Evolutionary conservation across 1,140 invertebrate species (phyloP).

Genomic region (Macrobrachium rosenbergii): DNA sequence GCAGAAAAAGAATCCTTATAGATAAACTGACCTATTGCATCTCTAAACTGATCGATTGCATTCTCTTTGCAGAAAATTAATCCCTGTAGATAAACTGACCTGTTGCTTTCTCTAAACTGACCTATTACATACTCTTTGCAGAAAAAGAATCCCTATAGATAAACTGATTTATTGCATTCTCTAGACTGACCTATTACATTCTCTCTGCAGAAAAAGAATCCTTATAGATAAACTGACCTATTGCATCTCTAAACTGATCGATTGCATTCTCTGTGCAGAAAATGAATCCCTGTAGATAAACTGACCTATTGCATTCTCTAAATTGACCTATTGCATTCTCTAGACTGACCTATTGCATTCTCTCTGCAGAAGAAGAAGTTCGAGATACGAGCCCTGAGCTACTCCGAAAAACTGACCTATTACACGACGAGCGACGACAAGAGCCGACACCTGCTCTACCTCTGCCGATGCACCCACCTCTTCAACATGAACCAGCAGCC

Average conservation of each 20-base stretch:
- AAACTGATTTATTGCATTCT: background rate
- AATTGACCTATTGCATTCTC: background rate
- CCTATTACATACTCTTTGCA: conserved; percentile 68
- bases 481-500: conserved; percentile 93
- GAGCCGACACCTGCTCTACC: conserved; percentile 87
- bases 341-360: background rate
- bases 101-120: background rate
- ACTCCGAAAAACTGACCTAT: conserved; percentile 83
- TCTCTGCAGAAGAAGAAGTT: conserved; percentile 88
- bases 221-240: background rate
- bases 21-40: background rate
- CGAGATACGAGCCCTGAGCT: conserved; percentile 89
- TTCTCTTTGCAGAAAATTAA: too few relatives aligned
- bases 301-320: background rate
- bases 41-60: too few relatives aligned
- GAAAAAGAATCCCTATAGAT: conserved; percentile 82
- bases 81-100: too few relatives aligned
- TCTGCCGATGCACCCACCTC: conserved; percentile 93
- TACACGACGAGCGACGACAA: conserved; percentile 93
- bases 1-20: conserved; percentile 84
- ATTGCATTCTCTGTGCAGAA: too few relatives aligned
- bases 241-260: background rate
- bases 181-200: too few relatives aligned
- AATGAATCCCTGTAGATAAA: too few relatives aligned
- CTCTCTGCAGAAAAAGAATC: too few relatives aligned